These are phyloP conservation scores for Dryococelus australis DNA, from an alignment of 2,888 invertebrate genomes.

Conservation along the genomic window DNA sequence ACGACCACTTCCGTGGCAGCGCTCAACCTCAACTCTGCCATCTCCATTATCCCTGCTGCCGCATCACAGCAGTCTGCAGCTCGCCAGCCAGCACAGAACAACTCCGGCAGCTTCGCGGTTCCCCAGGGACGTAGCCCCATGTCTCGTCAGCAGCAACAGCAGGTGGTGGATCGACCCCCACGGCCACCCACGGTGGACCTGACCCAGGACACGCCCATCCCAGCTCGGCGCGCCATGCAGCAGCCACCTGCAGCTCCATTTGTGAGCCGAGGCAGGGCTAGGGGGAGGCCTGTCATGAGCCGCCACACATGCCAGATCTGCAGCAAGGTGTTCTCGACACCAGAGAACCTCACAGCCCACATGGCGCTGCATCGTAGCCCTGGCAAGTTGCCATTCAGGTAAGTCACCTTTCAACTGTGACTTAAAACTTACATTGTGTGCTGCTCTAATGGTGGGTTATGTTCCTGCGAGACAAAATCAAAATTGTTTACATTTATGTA, in stretches of 20 bases:
- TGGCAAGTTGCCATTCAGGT: constrained; percentile 59
- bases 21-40: constrained; percentile 67
- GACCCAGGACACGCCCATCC: constrained; percentile 50
- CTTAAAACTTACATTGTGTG: too few relatives aligned
- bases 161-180: constrained; percentile 59
- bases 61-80: constrained; percentile 24
- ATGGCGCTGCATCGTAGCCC: constrained; percentile 60
- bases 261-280: constrained; percentile 56
- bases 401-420: background rate
- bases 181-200: constrained; percentile 61
- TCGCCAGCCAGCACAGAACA: constrained; percentile 45
- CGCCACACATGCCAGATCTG: constrained; percentile 57
- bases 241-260: constrained; percentile 47
- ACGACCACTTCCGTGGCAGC: constrained; percentile 48
- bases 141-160: constrained; percentile 50
- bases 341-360: constrained; percentile 61
- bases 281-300: constrained; percentile 43
- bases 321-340: constrained; percentile 60
- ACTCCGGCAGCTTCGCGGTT: constrained; percentile 54
- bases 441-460: too few relatives aligned
- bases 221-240: constrained; percentile 25
- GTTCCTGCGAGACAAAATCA: too few relatives aligned
- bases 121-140: constrained; percentile 56
- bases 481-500: too few relatives aligned
- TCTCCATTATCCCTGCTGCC: constrained; percentile 66